These are phyloP conservation scores for Myodes glareolus DNA, from an alignment of 2,113 vertebrate genomes.

Conservation along the genomic window DNA sequence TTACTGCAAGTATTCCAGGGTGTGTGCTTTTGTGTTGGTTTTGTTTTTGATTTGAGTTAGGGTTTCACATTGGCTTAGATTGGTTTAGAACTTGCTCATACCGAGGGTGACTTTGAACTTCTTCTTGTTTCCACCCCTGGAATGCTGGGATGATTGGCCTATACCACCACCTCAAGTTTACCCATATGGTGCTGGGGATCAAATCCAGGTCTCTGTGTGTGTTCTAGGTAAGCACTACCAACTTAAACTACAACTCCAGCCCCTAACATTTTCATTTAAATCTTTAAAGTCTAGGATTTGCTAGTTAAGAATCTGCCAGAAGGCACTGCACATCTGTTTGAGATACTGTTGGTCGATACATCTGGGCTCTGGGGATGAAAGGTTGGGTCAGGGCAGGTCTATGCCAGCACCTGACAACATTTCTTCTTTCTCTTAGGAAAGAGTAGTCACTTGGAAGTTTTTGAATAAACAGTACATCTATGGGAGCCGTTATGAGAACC, in stretches of 20 bases:
- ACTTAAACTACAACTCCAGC: too few relatives aligned
- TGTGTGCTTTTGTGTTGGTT: not conserved
- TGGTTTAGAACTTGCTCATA: not conserved
- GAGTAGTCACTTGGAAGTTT: conserved; percentile 76
- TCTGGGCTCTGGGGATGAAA: not conserved
- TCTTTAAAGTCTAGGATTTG: too few relatives aligned
- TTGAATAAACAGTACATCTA: rapidly evolving
- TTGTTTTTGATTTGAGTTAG: too few relatives aligned
- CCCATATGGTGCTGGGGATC: not conserved
- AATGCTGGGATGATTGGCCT: not conserved
- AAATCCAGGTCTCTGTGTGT: not conserved
- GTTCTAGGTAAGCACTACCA: not conserved
- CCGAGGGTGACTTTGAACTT: not conserved
- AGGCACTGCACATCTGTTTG: not conserved
- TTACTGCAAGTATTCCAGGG: not conserved
- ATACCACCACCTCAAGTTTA: not conserved
- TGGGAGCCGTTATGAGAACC: conserved; percentile 80
- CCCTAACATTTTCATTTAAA: not conserved
- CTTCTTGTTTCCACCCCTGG: not conserved
- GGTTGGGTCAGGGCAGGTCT: not conserved
- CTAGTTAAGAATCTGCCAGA: too few relatives aligned
- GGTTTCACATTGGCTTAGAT: not conserved
- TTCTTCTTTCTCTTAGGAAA: conserved; percentile 78
- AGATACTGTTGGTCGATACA: not conserved
- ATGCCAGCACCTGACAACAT: rapidly evolving